Evolutionary conservation across 1,140 invertebrate genomes (phyloP), one percentile per base, ranked within the genome.

Genomic region (Diploscapter pachys): DNA sequence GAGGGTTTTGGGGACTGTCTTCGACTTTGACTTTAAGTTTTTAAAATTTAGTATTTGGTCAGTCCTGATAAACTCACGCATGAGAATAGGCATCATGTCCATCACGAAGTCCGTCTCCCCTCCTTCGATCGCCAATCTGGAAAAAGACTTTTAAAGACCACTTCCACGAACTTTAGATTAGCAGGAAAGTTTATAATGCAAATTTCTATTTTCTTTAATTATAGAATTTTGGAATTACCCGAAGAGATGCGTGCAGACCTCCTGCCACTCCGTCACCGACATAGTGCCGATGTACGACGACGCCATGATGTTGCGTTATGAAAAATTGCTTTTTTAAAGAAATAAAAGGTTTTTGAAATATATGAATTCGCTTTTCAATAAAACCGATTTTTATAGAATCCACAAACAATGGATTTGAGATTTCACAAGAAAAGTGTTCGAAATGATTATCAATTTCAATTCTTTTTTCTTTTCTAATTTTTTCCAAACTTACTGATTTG

Each of bases 401-500:
- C 31, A 31, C 31, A 31, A 31, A 31, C 31, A 31, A 31, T 31
- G 31, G 31, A 31, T 31, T 31, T 31, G 31, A 31, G 31, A 31
- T 31, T 31, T 31, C 31, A 31, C 31, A 5, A 2, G n/a, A 11
- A 2, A 11, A 2, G 8, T 65, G n/a, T 49, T 65, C 4, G 11
- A 65, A 48, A 13, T 5, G 48, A 63, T n/a, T 66, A 5, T 66
- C 51, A 31, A 67, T 67, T 67, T 67, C 31, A 67, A 67, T 13
- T 31, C 5, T 55, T 67, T 8, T 13, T 65, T 65, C 54, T 13
- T 65, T 65, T 13, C 51, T 65, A 5, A n/a, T 11, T 49, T 63
- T 4, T 52, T 52, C 8, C 11, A 72, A 54, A 73, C 72, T 8
- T 48, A 73, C 72, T 74, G 13, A 74, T 74, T 56, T 74, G 73